Base-by-base conservation (phyloP, 2,888 invertebrate species). In the Cheilosia scutellata region DNA sequence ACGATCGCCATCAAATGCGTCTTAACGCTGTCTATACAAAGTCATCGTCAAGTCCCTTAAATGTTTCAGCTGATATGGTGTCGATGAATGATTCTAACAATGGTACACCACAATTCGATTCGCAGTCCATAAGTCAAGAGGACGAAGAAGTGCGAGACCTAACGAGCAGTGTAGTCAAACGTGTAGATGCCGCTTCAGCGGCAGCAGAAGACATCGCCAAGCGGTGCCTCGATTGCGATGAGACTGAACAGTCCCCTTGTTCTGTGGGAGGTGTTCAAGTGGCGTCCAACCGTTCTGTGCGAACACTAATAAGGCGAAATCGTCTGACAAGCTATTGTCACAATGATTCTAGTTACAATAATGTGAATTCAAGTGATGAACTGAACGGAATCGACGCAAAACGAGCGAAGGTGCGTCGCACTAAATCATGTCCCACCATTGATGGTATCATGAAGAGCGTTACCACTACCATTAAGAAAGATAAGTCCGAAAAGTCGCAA, bases 391-490 rank as follows among this genome's bases (percentile, higher is more conserved):
- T 92, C 62, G 92, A 92, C 78, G 44, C 87, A 27, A 83, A 83
- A n/a, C 62, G 51, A 68, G 89, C 90, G 4, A 92, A 93, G 89
- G 93, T 95, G 57, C 93, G 94, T 33, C 93, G 95, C 74, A 94
- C 95, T n/a, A 94, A 94, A 89, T 96, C 95, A 2, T 95, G 95
- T 88, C 95, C 95, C 0, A 94, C 95, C 87, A 94, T 95, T 88
- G 88, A 66, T 70, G 42, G 20, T 88, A 71, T 16, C 31, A 47
- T 55, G 16, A 57, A 16, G 68, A 89, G 88, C 53, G 40, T 80
- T 60, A 33, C 79, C 87, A 87, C 88, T 88, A 87, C 88, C 86
- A 88, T 87, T 6, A 74, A 70, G 25, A 74, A 68, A 31, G 68
- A 78, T 11, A 77, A 74, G 3, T 74, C 80, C 47, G 88, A 88